Conservation (phyloP, 2,113 vertebrate genomes). For the Cervus canadensis region DNA sequence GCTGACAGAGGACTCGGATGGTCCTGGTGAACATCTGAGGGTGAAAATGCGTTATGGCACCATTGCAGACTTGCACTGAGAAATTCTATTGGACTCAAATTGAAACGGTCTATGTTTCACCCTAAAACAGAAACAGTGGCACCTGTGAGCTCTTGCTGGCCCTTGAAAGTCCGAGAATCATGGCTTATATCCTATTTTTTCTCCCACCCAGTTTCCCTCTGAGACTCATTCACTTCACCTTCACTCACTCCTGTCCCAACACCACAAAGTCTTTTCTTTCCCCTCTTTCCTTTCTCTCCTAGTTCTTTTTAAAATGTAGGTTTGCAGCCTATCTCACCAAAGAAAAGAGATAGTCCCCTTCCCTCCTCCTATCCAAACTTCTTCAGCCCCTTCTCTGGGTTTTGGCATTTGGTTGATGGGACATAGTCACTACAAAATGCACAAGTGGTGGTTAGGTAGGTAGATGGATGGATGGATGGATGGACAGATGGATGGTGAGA, state of each 20-base stretch:
- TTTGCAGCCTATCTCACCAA: background rate
- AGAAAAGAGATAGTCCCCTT: background rate
- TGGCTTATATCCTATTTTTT: accelerated
- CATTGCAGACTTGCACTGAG: background rate
- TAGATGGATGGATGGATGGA: background rate
- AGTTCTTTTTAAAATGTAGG: background rate
- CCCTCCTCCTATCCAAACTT: accelerated
- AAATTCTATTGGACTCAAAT: slow-evolving; percentile 44
- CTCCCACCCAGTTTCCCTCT: background rate
- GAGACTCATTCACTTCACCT: background rate
- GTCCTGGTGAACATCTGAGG: background rate
- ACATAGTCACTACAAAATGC: background rate
- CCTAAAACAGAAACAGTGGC: background rate
- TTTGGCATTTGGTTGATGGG: background rate
- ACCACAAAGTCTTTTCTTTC: accelerated
- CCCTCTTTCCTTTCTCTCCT: background rate
- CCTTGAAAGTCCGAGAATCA: background rate
- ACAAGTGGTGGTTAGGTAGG: background rate
- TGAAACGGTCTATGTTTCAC: slow-evolving; percentile 41
- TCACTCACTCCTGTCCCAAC: background rate
- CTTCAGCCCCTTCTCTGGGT: no score
- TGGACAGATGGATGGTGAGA: no score
- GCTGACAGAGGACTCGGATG: background rate
- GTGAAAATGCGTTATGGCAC: background rate
- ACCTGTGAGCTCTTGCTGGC: background rate